phyloP scores from a whole-genome alignment of 2,888 invertebrate species.

The Drosophila acutilabella region DNA sequence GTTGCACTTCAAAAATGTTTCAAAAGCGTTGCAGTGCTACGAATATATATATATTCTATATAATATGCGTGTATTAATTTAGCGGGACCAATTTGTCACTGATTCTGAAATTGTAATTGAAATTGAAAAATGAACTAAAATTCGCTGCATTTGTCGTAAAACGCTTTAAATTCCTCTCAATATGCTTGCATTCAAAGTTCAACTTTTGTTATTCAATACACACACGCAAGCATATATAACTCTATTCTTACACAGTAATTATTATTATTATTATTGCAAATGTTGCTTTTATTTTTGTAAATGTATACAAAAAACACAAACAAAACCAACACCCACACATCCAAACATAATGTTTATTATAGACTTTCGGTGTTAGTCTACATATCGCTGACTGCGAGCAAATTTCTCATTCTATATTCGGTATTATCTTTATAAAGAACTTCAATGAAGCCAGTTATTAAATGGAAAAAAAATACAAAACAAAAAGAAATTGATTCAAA shows the following conservation, averaged over 20 bases:
- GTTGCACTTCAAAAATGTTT: constrained; percentile 59
- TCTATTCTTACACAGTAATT: constrained; percentile 60
- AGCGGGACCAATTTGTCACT: constrained; percentile 75
- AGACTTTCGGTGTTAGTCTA: constrained; percentile 47
- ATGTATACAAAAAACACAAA: constrained; percentile 58
- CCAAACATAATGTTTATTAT: constrained; percentile 44
- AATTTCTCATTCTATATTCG: constrained; percentile 64
- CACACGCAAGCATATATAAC: constrained; percentile 28
- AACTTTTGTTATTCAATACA: constrained; percentile 59
- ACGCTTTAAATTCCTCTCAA: constrained; percentile 59
- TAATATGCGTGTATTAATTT: constrained; percentile 40
- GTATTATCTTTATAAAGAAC: constrained; percentile 63
- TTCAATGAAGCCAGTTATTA: constrained; percentile 60
- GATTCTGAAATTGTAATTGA: constrained; percentile 25
- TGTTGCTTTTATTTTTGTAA: constrained; percentile 70
- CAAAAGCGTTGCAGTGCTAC: constrained; percentile 43
- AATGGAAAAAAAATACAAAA: constrained; percentile 42
- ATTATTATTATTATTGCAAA: constrained; percentile 58
- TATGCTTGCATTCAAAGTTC: constrained; percentile 64
- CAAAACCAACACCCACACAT: not conserved
- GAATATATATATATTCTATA: constrained; percentile 30
- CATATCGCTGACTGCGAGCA: constrained; percentile 41
- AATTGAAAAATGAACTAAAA: not conserved
- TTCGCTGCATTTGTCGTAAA: constrained; percentile 44
- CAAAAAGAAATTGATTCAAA: constrained; percentile 35